phyloP scores from a whole-genome alignment of 2,888 invertebrate species.

The Hydroisotoma schaefferi region DNA sequence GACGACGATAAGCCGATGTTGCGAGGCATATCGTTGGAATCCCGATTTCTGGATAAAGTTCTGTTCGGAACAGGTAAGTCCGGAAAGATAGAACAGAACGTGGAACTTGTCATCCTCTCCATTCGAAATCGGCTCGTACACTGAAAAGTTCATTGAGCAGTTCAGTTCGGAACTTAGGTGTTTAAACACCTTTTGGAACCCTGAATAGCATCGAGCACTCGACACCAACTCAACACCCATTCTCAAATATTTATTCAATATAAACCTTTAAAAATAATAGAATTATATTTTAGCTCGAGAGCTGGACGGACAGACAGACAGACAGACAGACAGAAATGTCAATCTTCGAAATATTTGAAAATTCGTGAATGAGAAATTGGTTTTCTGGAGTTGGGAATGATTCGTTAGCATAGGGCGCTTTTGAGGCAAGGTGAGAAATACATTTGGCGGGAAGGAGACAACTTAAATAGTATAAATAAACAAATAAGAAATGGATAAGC shows the following conservation, averaged over 20 bases:
- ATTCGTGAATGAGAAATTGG: too few relatives aligned
- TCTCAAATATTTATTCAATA: neutral
- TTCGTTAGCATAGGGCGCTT: too few relatives aligned
- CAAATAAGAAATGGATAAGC: too few relatives aligned
- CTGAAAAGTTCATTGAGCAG: slow-evolving; percentile 89
- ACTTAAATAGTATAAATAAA: too few relatives aligned
- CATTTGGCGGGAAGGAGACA: too few relatives aligned
- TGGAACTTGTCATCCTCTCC: slow-evolving; percentile 61
- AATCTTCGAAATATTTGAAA: too few relatives aligned
- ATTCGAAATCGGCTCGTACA: slow-evolving; percentile 76
- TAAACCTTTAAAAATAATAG: too few relatives aligned
- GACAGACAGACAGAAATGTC: too few relatives aligned
- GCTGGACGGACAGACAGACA: too few relatives aligned
- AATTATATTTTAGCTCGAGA: too few relatives aligned
- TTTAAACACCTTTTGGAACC: slow-evolving; percentile 73
- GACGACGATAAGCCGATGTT: slow-evolving; percentile 80
- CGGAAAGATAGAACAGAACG: slow-evolving; percentile 86
- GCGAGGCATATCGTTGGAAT: slow-evolving; percentile 85
- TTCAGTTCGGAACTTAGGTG: slow-evolving; percentile 64
- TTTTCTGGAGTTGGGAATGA: too few relatives aligned
- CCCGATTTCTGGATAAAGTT: slow-evolving; percentile 95
- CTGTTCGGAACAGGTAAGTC: slow-evolving; percentile 73
- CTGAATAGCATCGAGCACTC: slow-evolving; percentile 72
- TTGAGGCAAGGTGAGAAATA: too few relatives aligned
- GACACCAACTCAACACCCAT: slow-evolving; percentile 55